Percentiles rank a stretch among this genome's conserved stretches.
phyloP scores from a whole-genome alignment of 2,797 vertebrate species.

The Cuniculus paca region DNA sequence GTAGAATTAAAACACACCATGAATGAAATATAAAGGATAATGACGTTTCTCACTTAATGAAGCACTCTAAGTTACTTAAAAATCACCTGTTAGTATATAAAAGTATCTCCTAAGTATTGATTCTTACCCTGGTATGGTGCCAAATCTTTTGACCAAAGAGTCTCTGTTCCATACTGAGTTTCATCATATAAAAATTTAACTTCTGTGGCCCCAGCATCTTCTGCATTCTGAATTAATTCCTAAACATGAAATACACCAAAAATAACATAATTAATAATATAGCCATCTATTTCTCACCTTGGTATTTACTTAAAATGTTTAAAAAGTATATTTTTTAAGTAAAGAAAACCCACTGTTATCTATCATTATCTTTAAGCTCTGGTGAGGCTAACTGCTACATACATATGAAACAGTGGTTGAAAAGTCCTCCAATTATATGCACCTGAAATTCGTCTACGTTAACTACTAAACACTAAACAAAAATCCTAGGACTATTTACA shows the following conservation, averaged over 20 bases:
- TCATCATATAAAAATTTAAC: slow-evolving; percentile 98
- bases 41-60: neutral
- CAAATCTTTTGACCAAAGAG: slow-evolving; percentile 97
- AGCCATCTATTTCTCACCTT: neutral
- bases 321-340: neutral
- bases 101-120: neutral
- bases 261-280: slow-evolving; percentile 17
- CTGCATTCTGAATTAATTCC: slow-evolving; percentile 99
- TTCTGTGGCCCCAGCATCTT: slow-evolving; percentile 98
- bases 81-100: neutral
- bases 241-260: slow-evolving; percentile 83
- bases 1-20: neutral
- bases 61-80: neutral
- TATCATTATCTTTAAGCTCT: neutral
- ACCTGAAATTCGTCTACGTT: neutral
- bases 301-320: slow-evolving; percentile 15
- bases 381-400: neutral
- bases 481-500: neutral
- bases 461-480: neutral
- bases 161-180: slow-evolving; percentile 96
- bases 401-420: neutral
- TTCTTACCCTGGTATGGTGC: slow-evolving; percentile 95
- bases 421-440: neutral
- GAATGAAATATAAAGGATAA: neutral
- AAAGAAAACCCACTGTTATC: neutral